A percentile compares a stretch with the other conserved stretches of the same genome.
Evolutionary conservation across 2,888 invertebrate genomes (phyloP).

Genomic region (Cenopis cana): DNA sequence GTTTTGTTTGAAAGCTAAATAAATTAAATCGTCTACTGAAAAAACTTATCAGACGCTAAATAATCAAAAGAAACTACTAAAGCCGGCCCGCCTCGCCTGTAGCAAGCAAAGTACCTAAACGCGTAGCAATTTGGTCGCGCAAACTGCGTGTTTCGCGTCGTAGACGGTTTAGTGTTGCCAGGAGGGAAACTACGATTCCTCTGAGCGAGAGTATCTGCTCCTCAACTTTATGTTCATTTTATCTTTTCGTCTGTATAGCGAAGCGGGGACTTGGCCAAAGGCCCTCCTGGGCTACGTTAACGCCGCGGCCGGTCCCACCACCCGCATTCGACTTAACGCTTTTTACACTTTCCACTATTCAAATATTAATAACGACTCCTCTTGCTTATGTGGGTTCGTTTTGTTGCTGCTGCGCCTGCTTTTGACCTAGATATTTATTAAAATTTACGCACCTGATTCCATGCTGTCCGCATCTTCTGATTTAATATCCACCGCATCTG

Average conservation of each 20-base stretch:
- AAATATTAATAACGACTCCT: constrained; percentile 72
- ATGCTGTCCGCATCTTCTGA: constrained; percentile 82
- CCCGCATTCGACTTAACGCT: constrained; percentile 69
- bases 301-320: constrained; percentile 71
- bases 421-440: not conserved
- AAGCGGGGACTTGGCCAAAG: constrained; percentile 77
- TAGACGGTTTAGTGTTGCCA: constrained; percentile 77
- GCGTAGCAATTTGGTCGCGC: constrained; percentile 57
- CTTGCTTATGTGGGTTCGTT: constrained; percentile 61
- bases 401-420: constrained; percentile 50
- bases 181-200: constrained; percentile 82
- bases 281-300: constrained; percentile 83
- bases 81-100: constrained; percentile 1
- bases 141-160: constrained; percentile 71
- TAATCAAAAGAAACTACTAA: constrained; percentile 24
- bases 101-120: constrained; percentile 36
- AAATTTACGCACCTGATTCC: constrained; percentile 69
- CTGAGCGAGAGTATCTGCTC: constrained; percentile 80
- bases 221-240: constrained; percentile 85
- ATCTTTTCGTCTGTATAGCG: constrained; percentile 83
- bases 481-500: constrained; percentile 78
- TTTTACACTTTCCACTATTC: constrained; percentile 78
- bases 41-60: not conserved
- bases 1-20: not conserved
- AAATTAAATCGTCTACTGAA: not conserved